Evolutionary conservation across 1,140 invertebrate genomes (phyloP), one percentile per base, ranked within the genome.

Genomic region (Zaprionus capensis): DNA sequence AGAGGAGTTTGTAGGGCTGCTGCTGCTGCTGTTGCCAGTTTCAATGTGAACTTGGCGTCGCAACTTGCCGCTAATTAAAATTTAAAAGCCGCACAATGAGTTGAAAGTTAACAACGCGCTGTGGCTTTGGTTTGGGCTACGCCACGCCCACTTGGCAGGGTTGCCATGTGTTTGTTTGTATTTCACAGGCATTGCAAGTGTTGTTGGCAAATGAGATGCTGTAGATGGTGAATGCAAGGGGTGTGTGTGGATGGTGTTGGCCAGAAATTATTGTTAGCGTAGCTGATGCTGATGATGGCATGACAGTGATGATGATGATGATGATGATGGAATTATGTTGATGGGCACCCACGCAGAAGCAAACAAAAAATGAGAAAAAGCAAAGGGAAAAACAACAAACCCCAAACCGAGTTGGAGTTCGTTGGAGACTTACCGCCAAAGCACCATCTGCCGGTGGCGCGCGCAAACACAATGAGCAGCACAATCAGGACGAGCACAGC

Each of bases 361-460:
- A 49, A 57, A 78, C 55, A 41, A 46, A 22, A 22, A 53, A 51
- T 20, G 59, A 17, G 26, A 26, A 14, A 36, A 36, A 22, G 14
- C 24, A 24, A n/a, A 26, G 12, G 14, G 7, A 31, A 22, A 49
- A 17, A 26, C 12, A 44, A 34, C 31, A 34, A 34, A 34, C 31
- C 31, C 31, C 31, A 34, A 34, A 9, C 31, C 31, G 2, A 3
- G 31, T 11, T 34, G 9, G 31, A 34, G 31, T 34, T 34, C 9
- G 31, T 34, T 34, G 5, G 55, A 20, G 58, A 96, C 95, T 96
- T 93, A 97, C 96, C 96, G 93, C 95, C 96, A 92, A 97, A 97
- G 93, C 96, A 97, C 96, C 96, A 97, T 92, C 96, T 94, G 80
- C 96, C 96, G 59, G 96, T 96, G 53, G 95, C 94, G 77, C 96